Evolutionary conservation across 1,140 invertebrate genomes (phyloP), one percentile per base, ranked within the genome.

Genomic region (Drosophila melanica): DNA sequence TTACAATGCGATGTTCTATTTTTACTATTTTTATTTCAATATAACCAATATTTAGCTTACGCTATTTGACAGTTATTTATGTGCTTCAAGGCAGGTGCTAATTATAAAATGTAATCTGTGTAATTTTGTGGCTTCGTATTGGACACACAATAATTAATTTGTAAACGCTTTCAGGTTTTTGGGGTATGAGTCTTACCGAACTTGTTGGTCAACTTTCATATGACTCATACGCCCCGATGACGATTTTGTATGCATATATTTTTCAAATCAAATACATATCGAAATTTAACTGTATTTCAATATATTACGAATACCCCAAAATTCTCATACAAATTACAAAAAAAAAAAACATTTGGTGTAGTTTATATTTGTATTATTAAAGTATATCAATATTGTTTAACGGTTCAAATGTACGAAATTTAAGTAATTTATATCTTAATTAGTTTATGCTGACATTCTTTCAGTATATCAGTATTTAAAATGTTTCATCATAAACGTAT

Each of bases 61-160:
- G 16, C n/a, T 41, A n/a, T 47, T 23, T 20, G 20, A 2, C 12
- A 64, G 27, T 35, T 59, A 50, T 57, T 55, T 51, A n/a, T 66
- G 35, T 53, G n/a, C 10, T 54, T 45, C 37, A 11, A 12, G 11
- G 0, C 42, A 74, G 37, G 63, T 79, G 76, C 47, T 79, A 79
- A 79, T 78, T 72, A 58, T 27, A 33, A 30, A 23, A 51, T 9
- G 53, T 8, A 42, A 27, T 12, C 37, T 47, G 1, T 47, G 1
- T n/a, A 23, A 23, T 23, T 33, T 30, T 12, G 18, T 5, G 9
- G 16, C 18, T 20, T 20, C 12, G 16, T 3, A 10, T 18, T 10
- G 3, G 30, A 39, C 59, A 77, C 54, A 9, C 2, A 44, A n/a
- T 20, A 53, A 33, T 64, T 18, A 9, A 44, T 58, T 12, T 11